Conservation (phyloP, 2,797 vertebrate genomes). For the Pangasius djambal region DNA sequence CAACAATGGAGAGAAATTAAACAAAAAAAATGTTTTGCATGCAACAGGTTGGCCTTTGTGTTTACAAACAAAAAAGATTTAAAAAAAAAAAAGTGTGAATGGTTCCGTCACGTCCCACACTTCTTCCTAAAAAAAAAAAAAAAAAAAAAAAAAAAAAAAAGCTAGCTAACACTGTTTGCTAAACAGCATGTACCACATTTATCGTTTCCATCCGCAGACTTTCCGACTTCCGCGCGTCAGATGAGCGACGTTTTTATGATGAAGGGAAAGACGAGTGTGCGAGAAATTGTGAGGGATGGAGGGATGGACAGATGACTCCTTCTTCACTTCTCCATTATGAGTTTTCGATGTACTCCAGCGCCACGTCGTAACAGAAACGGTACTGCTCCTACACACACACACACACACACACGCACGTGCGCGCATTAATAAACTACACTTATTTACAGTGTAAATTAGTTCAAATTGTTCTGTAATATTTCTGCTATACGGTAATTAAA, state of each 20-base stretch:
- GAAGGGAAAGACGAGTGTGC: background rate
- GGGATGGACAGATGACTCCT: conserved; percentile 29
- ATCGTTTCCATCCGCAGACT: background rate
- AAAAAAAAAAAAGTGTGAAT: conserved; percentile 58
- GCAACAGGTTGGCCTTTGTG: conserved; percentile 75
- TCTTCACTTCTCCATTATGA: conserved; percentile 76
- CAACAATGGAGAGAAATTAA: conserved; percentile 35
- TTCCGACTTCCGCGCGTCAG: background rate
- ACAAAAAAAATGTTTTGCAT: conserved; percentile 70
- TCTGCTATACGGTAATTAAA: background rate
- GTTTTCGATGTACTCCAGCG: conserved; percentile 93
- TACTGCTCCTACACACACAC: conserved; percentile 87
- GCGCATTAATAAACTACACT: background rate
- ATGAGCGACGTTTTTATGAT: too few species aligned
- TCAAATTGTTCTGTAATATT: too few species aligned
- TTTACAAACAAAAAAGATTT: conserved; percentile 70
- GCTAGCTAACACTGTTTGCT: background rate
- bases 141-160: background rate
- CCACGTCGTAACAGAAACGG: conserved; percentile 96
- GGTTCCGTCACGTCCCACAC: background rate
- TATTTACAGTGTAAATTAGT: too few species aligned
- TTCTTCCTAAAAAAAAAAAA: background rate
- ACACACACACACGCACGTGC: background rate
- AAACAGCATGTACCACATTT: background rate
- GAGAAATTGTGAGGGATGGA: background rate